Conservation (phyloP, 2,113 vertebrate genomes). For the Pangasianodon hypophthalmus region DNA sequence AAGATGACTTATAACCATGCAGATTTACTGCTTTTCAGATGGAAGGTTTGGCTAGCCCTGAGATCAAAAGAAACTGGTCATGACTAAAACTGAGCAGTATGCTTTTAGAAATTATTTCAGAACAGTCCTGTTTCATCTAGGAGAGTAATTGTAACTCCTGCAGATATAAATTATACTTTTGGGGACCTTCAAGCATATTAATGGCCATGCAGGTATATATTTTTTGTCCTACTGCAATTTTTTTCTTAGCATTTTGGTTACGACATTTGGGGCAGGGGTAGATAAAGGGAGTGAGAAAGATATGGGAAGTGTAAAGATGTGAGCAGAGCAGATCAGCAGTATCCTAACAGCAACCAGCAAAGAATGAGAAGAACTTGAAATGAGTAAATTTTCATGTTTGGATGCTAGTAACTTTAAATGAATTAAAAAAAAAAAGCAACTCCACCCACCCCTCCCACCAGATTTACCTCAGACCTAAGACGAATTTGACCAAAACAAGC, state of each 20-base stretch:
- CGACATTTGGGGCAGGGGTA: neutral
- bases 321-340: no score
- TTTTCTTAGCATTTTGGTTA: neutral
- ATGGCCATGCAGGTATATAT: neutral
- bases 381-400: no score
- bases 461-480: neutral
- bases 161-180: no score
- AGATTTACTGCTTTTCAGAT: constrained; percentile 20
- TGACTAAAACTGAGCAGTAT: neutral
- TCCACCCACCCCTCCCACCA: neutral
- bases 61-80: neutral
- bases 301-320: no score
- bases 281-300: no score
- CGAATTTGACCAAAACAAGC: neutral
- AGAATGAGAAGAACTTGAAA: no score
- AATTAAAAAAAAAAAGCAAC: no score
- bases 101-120: neutral
- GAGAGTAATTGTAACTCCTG: neutral
- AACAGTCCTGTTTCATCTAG: neutral
- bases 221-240: neutral
- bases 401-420: no score
- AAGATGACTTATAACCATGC: neutral
- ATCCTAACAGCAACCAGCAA: no score
- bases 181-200: neutral
- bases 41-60: neutral